Percentiles rank a stretch among this genome's conserved stretches.
These are phyloP conservation scores for Hemithea aestivaria DNA, from an alignment of 2,888 invertebrate genomes.

Conservation along the genomic window DNA sequence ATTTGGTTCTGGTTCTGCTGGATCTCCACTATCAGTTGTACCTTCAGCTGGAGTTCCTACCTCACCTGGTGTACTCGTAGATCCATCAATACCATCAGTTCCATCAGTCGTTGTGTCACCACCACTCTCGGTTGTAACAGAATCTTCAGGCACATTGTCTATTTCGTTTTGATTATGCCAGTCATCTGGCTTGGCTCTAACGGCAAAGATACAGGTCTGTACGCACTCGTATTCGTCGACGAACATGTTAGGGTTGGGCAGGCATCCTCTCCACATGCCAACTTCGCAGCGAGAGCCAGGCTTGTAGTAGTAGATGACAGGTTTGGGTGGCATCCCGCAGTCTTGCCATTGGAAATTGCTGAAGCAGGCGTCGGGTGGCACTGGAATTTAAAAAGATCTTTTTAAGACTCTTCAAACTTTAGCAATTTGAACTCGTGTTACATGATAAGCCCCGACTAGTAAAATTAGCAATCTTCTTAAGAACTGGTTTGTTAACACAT, in stretches of 20 bases:
- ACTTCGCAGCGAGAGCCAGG: conserved; percentile 67
- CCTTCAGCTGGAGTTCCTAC: no score
- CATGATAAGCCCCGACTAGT: no score
- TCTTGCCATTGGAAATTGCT: conserved; percentile 57
- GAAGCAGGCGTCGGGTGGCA: conserved; percentile 54
- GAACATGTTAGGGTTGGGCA: conserved; percentile 67
- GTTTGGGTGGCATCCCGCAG: conserved; percentile 49
- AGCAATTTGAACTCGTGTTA: no score
- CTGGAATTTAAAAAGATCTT: conserved; percentile 30
- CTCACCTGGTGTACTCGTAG: no score
- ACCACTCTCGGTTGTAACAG: no score
- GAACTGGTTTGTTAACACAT: no score
- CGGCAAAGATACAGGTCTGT: conserved; percentile 53
- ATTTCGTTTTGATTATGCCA: conserved; percentile 30
- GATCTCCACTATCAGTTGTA: no score
- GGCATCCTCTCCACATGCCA: conserved; percentile 63
- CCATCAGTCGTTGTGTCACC: background rate
- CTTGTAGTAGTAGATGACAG: conserved; percentile 64
- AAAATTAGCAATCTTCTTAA: no score
- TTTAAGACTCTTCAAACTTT: no score
- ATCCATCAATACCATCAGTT: background rate
- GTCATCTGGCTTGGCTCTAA: conserved; percentile 36
- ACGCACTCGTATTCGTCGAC: conserved; percentile 61
- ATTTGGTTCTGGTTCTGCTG: no score
- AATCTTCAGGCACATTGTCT: no score